Conservation (phyloP, 2,113 vertebrate genomes). For the Rhineura floridana region DNA sequence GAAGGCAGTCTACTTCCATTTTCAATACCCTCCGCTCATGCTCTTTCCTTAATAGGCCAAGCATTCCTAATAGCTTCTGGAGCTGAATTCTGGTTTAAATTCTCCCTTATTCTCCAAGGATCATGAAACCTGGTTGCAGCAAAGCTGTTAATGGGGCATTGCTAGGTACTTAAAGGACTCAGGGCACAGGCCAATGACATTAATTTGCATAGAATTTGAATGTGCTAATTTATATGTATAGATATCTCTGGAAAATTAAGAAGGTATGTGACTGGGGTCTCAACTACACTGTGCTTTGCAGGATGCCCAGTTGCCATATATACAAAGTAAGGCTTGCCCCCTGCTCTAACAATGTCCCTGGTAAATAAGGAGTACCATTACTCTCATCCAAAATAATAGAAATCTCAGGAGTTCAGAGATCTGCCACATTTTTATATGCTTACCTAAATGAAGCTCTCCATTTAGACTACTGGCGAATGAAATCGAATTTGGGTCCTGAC, state of each 20-base stretch:
- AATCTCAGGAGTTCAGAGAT: not conserved
- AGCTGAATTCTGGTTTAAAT: not conserved
- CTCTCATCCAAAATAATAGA: not conserved
- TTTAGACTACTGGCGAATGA: not conserved
- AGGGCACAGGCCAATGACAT: too few relatives aligned
- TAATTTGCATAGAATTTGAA: too few relatives aligned
- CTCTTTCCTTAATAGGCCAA: not conserved
- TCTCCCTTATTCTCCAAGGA: not conserved
- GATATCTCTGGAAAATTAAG: too few relatives aligned
- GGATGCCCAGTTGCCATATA: too few relatives aligned
- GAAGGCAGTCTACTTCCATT: too few relatives aligned
- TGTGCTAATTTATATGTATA: too few relatives aligned
- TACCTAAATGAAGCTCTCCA: not conserved
- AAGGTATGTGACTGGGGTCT: too few relatives aligned
- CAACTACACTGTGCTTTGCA: too few relatives aligned
- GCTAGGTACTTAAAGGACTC: too few relatives aligned
- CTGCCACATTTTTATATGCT: not conserved
- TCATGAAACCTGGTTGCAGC: not conserved
- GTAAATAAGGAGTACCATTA: not conserved
- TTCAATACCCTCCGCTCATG: not conserved
- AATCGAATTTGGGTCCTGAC: not conserved
- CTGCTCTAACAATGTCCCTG: too few relatives aligned
- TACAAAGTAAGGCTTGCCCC: too few relatives aligned
- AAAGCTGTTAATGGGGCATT: too few relatives aligned
- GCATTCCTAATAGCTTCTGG: not conserved